phyloP scores from a whole-genome alignment of 2,888 invertebrate genomes.

The Halictus quadricinctus region DNA sequence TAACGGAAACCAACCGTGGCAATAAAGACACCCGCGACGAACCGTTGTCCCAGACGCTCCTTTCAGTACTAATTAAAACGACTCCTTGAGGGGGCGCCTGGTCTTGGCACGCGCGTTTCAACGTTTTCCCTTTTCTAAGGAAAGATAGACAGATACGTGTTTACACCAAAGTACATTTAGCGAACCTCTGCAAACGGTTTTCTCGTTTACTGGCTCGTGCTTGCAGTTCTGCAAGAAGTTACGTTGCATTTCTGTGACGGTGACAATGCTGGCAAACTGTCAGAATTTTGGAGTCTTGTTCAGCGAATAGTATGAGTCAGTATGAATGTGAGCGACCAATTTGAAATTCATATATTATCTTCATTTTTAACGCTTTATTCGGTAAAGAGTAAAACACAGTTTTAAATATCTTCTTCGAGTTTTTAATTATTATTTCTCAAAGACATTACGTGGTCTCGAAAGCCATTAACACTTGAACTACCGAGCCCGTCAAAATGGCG shows the following conservation, averaged over 20 bases:
- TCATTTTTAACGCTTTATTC: too few relatives aligned
- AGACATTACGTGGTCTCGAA: too few relatives aligned
- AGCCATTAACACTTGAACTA: too few relatives aligned
- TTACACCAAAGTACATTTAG: not conserved
- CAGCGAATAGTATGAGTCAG: too few relatives aligned
- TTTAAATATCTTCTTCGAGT: too few relatives aligned
- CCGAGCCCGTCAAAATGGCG: too few relatives aligned
- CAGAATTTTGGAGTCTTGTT: not conserved
- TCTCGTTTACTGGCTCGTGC: not conserved
- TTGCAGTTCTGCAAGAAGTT: not conserved
- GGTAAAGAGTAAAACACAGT: too few relatives aligned
- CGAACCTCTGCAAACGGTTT: not conserved
- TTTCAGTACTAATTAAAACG: conserved; percentile 29
- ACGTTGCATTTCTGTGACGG: not conserved
- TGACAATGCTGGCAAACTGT: not conserved
- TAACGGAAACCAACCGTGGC: conserved; percentile 33
- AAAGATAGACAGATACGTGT: not conserved
- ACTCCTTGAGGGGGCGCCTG: conserved; percentile 6
- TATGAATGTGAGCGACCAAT: too few relatives aligned
- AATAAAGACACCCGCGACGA: conserved; percentile 43
- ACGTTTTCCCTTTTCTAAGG: not conserved
- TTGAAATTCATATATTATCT: too few relatives aligned
- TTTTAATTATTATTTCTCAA: too few relatives aligned
- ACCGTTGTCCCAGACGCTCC: conserved; percentile 20
- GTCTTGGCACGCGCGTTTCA: not conserved